These are phyloP conservation scores for Drosophila mulleri DNA, from an alignment of 2,888 invertebrate genomes.

Conservation along the genomic window DNA sequence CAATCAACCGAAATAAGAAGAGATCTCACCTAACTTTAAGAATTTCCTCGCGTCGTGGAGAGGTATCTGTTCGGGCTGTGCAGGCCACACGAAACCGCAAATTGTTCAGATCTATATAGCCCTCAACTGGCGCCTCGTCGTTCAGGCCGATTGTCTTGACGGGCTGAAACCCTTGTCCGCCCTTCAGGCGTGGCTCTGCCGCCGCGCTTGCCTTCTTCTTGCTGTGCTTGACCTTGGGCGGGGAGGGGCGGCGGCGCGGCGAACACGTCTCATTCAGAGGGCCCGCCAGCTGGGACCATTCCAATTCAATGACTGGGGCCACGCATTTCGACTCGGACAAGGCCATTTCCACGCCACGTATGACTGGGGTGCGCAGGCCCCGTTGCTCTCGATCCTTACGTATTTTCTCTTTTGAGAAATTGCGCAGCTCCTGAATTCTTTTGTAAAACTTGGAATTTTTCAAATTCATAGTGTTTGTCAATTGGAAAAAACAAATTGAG, in stretches of 20 bases:
- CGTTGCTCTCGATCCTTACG: slow-evolving; percentile 64
- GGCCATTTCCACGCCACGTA: slow-evolving; percentile 58
- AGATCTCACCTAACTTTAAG: slow-evolving; percentile 59
- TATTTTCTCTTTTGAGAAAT: slow-evolving; percentile 75
- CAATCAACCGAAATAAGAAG: background rate
- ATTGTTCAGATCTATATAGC: slow-evolving; percentile 75
- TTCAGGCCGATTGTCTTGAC: slow-evolving; percentile 3
- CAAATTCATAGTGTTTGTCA: slow-evolving; percentile 73
- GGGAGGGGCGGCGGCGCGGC: background rate
- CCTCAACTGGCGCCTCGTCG: slow-evolving; percentile 37
- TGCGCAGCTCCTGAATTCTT: slow-evolving; percentile 80
- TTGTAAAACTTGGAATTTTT: slow-evolving; percentile 83
- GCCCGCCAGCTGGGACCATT: slow-evolving; percentile 39
- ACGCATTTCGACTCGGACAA: slow-evolving; percentile 44
- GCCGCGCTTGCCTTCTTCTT: slow-evolving; percentile 11
- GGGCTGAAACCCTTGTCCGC: slow-evolving; percentile 14
- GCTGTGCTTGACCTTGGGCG: slow-evolving; percentile 16
- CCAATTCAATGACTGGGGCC: slow-evolving; percentile 25
- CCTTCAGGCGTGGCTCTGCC: slow-evolving; percentile 1
- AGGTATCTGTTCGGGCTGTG: slow-evolving; percentile 16
- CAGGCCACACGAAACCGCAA: slow-evolving; percentile 75
- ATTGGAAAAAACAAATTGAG: slow-evolving; percentile 30
- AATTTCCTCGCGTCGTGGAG: slow-evolving; percentile 19
- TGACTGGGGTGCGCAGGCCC: slow-evolving; percentile 18
- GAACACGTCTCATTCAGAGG: background rate